Base-by-base conservation (phyloP, 2,113 vertebrate species). In the Rutilus rutilus region DNA sequence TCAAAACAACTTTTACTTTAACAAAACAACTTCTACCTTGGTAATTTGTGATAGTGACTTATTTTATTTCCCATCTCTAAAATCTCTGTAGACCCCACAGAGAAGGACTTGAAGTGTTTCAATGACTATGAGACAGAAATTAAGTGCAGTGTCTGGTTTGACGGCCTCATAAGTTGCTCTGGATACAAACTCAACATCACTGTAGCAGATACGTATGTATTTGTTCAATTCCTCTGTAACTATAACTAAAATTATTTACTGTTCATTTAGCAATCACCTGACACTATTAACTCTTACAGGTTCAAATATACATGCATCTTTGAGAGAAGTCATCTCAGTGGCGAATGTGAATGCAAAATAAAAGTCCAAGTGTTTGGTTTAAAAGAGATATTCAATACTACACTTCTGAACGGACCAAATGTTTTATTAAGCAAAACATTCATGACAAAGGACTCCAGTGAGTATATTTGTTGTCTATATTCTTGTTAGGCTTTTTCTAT, bases 71-170 rank as follows among this genome's bases (percentile, higher is more conserved):
- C 10, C n/a, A 25, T 74, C 42, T 74, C 23, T 25, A 30, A 25
- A 60, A 19, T 12, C 9, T 78, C 17, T 25, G 1, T 19, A 39
- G 64, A 39, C 36, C 33, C 6, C 15, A 33, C 17, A 59, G 10
- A 81, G 10, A 11, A 47, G 1, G 12, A 54, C 45, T 75, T 93
- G 6, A 45, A 81, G 10, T 95, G 94, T 54, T 83, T 87, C 30
- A 89, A 92, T 62, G 89, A 95, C 89, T 88, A 3, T 15, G 47
- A 47, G 0, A 0, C 3, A 0, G 0, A 0, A 1, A 88, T 92
- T 82, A 47, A 5, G 23, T 95, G 95, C 64, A 23, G 67, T 0
- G 69, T 93, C 5, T 54, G 14, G 6, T 23, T 81, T 6, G 62
- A 87, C 0, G 76, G 33, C 3, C 14, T 64, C 77, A 23, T 1